phyloP scores from a whole-genome alignment of 2,888 invertebrate species.

The Anorthoa munda region DNA sequence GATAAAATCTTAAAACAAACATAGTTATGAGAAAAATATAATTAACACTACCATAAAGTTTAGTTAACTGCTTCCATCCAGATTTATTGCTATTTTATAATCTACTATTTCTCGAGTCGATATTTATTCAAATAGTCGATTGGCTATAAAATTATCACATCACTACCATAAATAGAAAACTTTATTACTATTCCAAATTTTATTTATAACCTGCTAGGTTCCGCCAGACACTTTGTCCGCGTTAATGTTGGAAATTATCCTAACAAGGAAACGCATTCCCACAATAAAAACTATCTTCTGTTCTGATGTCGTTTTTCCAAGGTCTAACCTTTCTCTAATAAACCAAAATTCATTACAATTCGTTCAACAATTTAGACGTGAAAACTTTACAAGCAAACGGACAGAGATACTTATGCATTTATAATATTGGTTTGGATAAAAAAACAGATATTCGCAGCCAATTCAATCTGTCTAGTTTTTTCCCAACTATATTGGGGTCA shows the following conservation, averaged over 20 bases:
- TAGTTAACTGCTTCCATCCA: not conserved
- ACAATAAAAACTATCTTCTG: not conserved
- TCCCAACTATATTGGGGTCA: no score
- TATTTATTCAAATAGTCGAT: slow-evolving; percentile 28
- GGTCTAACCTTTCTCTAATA: no score
- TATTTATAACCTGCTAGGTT: not conserved
- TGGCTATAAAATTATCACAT: slow-evolving; percentile 14
- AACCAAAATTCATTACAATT: no score
- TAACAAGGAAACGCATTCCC: no score
- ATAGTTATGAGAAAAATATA: slow-evolving; percentile 3
- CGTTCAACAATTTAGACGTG: no score
- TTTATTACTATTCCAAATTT: slow-evolving; percentile 19
- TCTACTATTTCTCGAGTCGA: slow-evolving; percentile 1
- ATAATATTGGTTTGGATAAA: not conserved
- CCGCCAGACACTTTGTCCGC: not conserved
- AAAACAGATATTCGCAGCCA: not conserved
- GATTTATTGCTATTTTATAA: slow-evolving; percentile 32
- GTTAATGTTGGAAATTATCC: no score
- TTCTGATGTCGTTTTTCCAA: not conserved
- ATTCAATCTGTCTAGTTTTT: no score
- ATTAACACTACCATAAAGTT: slow-evolving; percentile 7
- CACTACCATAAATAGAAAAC: slow-evolving; percentile 30
- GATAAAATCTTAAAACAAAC: slow-evolving; percentile 15
- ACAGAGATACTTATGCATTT: not conserved
- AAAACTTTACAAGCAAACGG: no score